Conservation (phyloP, 2,797 vertebrate species). For the Coranthus polyacanthus region DNA sequence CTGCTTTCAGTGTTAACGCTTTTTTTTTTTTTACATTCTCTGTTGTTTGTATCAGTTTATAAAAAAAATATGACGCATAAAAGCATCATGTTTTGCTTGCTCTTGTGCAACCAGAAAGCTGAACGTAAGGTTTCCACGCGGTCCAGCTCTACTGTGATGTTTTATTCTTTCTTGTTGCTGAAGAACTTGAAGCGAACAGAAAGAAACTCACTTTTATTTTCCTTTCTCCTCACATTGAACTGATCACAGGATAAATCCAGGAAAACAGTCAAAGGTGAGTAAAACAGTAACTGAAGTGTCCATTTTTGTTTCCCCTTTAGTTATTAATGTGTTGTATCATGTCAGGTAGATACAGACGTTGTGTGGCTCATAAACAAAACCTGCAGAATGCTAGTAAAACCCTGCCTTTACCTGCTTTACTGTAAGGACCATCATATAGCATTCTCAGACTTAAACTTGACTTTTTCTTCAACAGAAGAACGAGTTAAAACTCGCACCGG, state of each 20-base stretch:
- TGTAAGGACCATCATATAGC: background rate
- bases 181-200: background rate
- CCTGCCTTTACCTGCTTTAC: background rate
- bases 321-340: background rate
- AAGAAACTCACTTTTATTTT: constrained; percentile 1
- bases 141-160: background rate
- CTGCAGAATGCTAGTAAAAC: background rate
- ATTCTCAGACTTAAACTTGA: background rate
- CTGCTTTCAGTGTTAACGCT: too few relatives aligned
- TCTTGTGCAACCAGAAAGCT: too few relatives aligned
- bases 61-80: too few relatives aligned
- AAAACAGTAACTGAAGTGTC: background rate
- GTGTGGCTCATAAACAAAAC: background rate
- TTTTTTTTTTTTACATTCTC: too few relatives aligned
- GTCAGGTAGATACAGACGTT: background rate
- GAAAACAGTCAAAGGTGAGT: constrained; percentile 75
- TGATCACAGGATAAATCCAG: constrained; percentile 53
- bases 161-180: background rate
- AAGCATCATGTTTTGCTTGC: too few relatives aligned
- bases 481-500: constrained; percentile 80
- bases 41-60: too few relatives aligned
- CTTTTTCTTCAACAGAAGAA: constrained; percentile 68
- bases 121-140: too few relatives aligned
- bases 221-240: constrained; percentile 10
- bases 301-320: background rate